Evolutionary conservation across 1,140 invertebrate genomes (phyloP).

Genomic region (Hydropsyche tenuis): DNA sequence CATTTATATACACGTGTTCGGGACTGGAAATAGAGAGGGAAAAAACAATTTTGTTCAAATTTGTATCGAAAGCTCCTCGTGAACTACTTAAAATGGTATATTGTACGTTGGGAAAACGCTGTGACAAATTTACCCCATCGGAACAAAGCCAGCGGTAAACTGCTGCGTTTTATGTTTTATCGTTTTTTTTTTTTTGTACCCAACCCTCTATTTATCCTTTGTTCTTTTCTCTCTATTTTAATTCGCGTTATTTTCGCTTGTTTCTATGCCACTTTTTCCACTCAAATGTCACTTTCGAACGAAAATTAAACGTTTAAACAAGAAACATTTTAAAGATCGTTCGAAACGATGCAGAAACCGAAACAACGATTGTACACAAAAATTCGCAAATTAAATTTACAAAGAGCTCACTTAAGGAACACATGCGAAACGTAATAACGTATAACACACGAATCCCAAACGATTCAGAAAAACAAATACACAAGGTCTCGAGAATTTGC

Average conservation of each 20-base stretch:
- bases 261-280: neutral
- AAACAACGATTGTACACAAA: no score
- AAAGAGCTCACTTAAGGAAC: no score
- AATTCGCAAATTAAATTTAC: neutral
- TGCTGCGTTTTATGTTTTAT: conserved; percentile 27
- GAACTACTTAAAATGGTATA: conserved; percentile 1
- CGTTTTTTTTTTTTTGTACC: conserved; percentile 4
- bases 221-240: conserved; percentile 20
- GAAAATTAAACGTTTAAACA: conserved; percentile 2
- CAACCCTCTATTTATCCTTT: neutral
- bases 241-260: conserved; percentile 19
- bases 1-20: no score
- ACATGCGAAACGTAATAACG: no score
- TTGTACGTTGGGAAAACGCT: neutral
- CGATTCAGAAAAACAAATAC: no score
- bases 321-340: no score
- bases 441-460: no score
- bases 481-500: no score
- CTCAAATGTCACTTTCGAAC: conserved; percentile 5
- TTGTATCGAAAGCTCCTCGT: no score
- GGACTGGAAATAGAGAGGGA: no score
- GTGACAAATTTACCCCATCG: conserved; percentile 22
- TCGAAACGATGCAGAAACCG: no score
- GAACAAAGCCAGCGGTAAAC: conserved; percentile 24
- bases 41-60: no score